Conservation (phyloP, 2,888 invertebrate genomes). For the Microctonus brassicae region DNA sequence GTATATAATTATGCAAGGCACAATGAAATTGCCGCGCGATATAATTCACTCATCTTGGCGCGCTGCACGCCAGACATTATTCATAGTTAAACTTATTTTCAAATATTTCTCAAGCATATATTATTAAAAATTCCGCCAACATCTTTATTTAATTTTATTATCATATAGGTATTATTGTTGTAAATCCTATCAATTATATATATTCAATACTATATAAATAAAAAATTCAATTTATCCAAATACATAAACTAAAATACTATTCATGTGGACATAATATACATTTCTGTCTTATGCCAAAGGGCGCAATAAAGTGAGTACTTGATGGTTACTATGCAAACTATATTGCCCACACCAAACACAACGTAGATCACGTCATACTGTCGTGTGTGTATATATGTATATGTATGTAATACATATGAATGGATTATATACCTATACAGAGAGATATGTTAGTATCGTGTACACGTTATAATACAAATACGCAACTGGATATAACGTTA, state of each 20-base stretch:
- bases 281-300: slow-evolving; percentile 1
- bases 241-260: not conserved
- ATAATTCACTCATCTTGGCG: slow-evolving; percentile 40
- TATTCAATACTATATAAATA: too few relatives aligned
- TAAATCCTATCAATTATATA: too few relatives aligned
- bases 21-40: slow-evolving; percentile 49
- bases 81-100: slow-evolving; percentile 18
- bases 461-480: slow-evolving; percentile 5
- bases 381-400: not conserved
- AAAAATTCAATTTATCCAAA: not conserved
- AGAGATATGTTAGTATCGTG: not conserved
- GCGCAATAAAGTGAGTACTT: slow-evolving; percentile 19
- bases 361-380: slow-evolving; percentile 9
- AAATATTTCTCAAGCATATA: not conserved
- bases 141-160: too few relatives aligned
- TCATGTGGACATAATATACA: not conserved
- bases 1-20: slow-evolving; percentile 45
- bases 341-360: not conserved
- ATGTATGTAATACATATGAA: slow-evolving; percentile 5
- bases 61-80: slow-evolving; percentile 11
- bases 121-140: not conserved
- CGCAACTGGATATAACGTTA: slow-evolving; percentile 29
- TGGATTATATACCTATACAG: not conserved
- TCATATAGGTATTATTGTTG: too few relatives aligned
- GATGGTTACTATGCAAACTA: not conserved